A percentile compares a stretch with the other conserved stretches of the same genome.
These are phyloP conservation scores for Erynnis tages DNA, from an alignment of 2,888 invertebrate genomes.

Conservation along the genomic window DNA sequence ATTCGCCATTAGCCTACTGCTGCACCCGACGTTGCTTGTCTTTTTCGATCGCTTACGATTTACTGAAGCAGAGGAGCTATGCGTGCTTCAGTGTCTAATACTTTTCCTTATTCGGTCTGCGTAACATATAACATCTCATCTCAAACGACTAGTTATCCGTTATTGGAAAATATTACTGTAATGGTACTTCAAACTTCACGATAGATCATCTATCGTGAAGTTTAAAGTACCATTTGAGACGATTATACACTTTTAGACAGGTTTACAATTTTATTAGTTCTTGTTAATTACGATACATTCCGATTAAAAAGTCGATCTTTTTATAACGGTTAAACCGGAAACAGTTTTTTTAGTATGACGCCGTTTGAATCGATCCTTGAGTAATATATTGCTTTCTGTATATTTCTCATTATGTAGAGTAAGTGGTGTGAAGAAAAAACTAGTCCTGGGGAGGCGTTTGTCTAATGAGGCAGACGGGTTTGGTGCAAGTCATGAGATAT, in stretches of 20 bases:
- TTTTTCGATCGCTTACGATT: too few relatives aligned
- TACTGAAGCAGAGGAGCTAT: too few relatives aligned
- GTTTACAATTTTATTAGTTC: constrained; percentile 39
- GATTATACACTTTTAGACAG: neutral
- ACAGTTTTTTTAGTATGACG: constrained; percentile 40
- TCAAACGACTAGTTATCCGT: too few relatives aligned
- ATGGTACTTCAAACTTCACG: too few relatives aligned
- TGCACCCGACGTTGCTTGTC: too few relatives aligned
- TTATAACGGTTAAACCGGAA: constrained; percentile 59
- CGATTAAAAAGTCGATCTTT: constrained; percentile 37
- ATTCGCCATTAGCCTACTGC: too few relatives aligned
- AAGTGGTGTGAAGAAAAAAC: constrained; percentile 49
- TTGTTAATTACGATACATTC: constrained; percentile 40
- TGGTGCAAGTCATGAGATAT: constrained; percentile 37
- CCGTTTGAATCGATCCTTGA: constrained; percentile 34
- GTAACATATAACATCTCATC: too few relatives aligned
- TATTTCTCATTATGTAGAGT: constrained; percentile 51
- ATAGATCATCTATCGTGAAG: too few relatives aligned
- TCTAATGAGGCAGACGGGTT: constrained; percentile 39
- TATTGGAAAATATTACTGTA: too few relatives aligned
- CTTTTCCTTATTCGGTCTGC: too few relatives aligned
- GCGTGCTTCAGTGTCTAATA: too few relatives aligned
- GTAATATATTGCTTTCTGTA: constrained; percentile 51
- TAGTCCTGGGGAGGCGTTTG: constrained; percentile 39
- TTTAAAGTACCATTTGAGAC: too few relatives aligned